Conservation (phyloP, 2,113 vertebrate genomes). For the Nerophis lumbriciformis region DNA sequence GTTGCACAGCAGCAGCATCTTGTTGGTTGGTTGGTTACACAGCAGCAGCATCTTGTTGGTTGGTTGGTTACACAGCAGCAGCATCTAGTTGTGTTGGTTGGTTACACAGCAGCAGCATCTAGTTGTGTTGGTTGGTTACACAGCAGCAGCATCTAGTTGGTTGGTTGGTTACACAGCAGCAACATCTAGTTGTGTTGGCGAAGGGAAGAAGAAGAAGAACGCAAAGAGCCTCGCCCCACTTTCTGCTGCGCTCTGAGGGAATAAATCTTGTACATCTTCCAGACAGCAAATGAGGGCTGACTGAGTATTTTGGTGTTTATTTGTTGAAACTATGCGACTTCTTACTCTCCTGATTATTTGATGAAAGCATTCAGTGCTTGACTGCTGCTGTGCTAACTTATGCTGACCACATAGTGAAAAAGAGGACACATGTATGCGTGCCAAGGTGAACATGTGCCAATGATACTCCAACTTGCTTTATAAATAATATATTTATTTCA, state of each 20-base stretch:
- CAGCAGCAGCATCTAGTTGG: too few species aligned
- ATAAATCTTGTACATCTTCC: slow-evolving; percentile 22
- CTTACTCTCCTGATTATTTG: slow-evolving; percentile 12
- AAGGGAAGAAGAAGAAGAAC: slow-evolving; percentile 15
- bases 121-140: too few species aligned
- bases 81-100: too few species aligned
- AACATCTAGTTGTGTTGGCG: slow-evolving; percentile 19
- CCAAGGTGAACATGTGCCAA: too few species aligned
- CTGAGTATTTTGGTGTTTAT: slow-evolving; percentile 25
- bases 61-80: too few species aligned
- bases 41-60: too few species aligned
- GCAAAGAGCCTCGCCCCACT: slow-evolving; percentile 14
- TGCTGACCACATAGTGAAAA: too few species aligned
- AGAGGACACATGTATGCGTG: too few species aligned
- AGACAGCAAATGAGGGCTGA: slow-evolving; percentile 16
- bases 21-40: too few species aligned
- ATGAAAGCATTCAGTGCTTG: not conserved
- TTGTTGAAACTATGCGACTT: slow-evolving; percentile 28
- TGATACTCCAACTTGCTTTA: too few species aligned
- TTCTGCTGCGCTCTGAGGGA: slow-evolving; percentile 20
- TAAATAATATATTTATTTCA: too few species aligned
- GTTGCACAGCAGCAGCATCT: not conserved
- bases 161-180: slow-evolving; percentile 7
- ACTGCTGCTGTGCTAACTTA: too few species aligned
- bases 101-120: not conserved